Conservation (phyloP, 2,113 vertebrate species). For the Papio anubis region DNA sequence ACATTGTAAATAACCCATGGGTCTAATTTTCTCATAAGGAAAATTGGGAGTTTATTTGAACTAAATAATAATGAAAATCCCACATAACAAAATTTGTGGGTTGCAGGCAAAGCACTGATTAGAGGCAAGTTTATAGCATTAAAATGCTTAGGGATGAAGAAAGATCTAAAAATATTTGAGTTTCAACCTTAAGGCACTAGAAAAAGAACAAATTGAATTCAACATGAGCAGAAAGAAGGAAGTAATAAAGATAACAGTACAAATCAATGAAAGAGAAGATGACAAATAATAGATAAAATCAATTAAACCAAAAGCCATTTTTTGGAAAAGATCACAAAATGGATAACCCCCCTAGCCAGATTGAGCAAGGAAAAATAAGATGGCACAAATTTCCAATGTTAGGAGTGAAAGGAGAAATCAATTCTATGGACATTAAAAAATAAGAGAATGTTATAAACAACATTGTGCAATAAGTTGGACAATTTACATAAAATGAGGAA, state of each 20-base stretch:
- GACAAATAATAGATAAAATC: background rate
- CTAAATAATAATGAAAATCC: constrained; percentile 23
- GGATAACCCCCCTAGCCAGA: background rate
- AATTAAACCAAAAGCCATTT: background rate
- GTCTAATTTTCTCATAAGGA: background rate
- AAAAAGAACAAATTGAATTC: background rate
- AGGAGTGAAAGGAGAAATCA: background rate
- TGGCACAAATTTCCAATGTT: background rate
- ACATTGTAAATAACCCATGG: background rate
- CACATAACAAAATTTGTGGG: background rate
- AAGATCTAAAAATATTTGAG: background rate
- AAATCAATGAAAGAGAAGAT: background rate
- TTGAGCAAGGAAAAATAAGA: background rate
- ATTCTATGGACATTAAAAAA: background rate
- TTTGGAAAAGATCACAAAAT: constrained; percentile 4
- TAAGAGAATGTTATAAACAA: background rate
- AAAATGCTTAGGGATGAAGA: background rate
- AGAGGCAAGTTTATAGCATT: background rate
- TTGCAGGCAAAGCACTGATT: background rate
- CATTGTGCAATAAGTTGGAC: background rate
- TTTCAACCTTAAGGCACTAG: background rate
- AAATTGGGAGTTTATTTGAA: constrained; percentile 37
- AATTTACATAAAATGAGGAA: constrained; percentile 1
- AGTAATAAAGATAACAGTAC: background rate
- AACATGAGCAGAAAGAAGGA: background rate